Conservation (phyloP, 1,140 invertebrate genomes). For the Coenobita brevimanus region DNA sequence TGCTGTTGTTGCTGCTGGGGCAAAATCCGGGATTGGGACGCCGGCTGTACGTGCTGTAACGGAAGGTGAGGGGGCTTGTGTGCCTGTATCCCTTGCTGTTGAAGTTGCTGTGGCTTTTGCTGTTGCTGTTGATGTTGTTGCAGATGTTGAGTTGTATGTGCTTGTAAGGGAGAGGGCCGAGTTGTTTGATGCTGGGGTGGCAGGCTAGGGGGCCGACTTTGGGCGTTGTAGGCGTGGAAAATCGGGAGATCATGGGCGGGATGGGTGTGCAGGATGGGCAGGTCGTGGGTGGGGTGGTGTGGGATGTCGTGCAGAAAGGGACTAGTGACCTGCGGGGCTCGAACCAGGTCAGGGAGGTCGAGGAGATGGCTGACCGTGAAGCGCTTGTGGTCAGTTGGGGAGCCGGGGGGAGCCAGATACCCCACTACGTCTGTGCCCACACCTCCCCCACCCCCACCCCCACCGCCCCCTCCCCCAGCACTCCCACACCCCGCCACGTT, state of each 20-base stretch:
- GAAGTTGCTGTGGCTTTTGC: too few species aligned
- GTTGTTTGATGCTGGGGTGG: conserved; percentile 39
- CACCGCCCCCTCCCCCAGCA: too few species aligned
- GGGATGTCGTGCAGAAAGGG: too few species aligned
- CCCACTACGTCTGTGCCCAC: conserved; percentile 46
- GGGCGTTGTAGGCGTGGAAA: too few species aligned
- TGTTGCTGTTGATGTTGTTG: too few species aligned
- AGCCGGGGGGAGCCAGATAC: conserved; percentile 16
- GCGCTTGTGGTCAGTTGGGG: conserved; percentile 44
- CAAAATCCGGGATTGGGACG: not conserved
- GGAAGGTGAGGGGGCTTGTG: not conserved
- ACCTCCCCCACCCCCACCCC: conserved; percentile 7
- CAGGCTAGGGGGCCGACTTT: conserved; percentile 8
- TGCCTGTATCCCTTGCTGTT: conserved; percentile 24
- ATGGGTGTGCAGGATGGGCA: conserved; percentile 43
- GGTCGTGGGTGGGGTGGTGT: conserved; percentile 45
- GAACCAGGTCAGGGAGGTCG: conserved; percentile 49
- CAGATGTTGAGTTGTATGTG: conserved; percentile 1
- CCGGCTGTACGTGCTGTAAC: conserved; percentile 13
- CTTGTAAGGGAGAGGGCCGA: not conserved
- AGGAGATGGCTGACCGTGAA: conserved; percentile 47
- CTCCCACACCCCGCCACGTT: too few species aligned
- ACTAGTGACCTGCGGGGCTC: conserved; percentile 13
- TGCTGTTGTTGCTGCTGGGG: conserved; percentile 34
- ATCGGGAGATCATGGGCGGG: conserved; percentile 14